These are phyloP conservation scores for Indicator maculatus DNA, from an alignment of 2,113 vertebrate species.

Conservation along the genomic window DNA sequence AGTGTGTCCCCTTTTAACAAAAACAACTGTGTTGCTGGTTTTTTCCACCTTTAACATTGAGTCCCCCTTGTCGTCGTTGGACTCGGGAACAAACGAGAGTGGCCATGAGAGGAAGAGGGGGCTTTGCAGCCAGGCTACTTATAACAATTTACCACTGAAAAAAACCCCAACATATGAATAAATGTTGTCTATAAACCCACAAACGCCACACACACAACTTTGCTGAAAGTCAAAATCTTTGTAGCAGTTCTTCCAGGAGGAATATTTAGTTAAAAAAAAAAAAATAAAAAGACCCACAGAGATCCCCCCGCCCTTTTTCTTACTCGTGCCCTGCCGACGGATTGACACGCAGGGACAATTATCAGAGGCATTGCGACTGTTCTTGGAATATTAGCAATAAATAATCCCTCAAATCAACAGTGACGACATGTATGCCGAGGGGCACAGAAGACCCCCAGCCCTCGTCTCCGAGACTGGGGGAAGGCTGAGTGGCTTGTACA, in stretches of 20 bases:
- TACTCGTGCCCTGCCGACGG: neutral
- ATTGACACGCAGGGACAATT: neutral
- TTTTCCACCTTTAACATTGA: slow-evolving; percentile 42
- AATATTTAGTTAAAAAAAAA: neutral
- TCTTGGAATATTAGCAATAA: neutral
- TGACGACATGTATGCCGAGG: neutral
- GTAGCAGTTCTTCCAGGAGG: neutral
- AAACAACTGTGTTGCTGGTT: slow-evolving; percentile 57
- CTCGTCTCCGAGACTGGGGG: neutral
- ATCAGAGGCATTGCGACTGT: neutral
- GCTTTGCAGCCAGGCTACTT: neutral
- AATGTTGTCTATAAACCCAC: neutral
- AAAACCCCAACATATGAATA: neutral
- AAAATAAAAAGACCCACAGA: neutral
- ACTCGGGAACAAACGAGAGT: slow-evolving; percentile 6
- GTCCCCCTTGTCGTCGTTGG: slow-evolving; percentile 50
- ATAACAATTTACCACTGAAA: neutral
- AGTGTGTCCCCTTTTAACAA: slow-evolving; percentile 82
- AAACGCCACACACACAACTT: neutral
- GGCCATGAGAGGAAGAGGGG: slow-evolving; percentile 4
- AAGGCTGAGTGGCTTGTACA: neutral
- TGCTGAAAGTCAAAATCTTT: neutral
- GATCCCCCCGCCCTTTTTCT: neutral
- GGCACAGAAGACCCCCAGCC: neutral
- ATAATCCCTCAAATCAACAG: neutral